These are phyloP conservation scores for Morpho deidamia DNA, from an alignment of 2,888 invertebrate species.

Conservation along the genomic window DNA sequence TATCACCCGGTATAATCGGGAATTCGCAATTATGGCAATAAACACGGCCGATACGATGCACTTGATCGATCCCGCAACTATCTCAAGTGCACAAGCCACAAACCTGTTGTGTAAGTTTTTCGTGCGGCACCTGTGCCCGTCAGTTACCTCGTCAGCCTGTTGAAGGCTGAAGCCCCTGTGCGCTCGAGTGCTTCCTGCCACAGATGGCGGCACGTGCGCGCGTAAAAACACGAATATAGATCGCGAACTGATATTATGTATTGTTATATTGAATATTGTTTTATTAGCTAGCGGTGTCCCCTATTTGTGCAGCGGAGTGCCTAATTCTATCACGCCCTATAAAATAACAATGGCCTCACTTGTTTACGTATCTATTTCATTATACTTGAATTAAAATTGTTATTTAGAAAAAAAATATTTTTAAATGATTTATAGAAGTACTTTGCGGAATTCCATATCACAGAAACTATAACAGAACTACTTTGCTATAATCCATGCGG, in stretches of 20 bases:
- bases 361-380: too few species aligned
- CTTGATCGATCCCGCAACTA: slow-evolving; percentile 3
- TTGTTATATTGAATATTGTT: slow-evolving; percentile 2
- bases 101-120: slow-evolving; percentile 25
- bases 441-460: too few species aligned
- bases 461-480: too few species aligned
- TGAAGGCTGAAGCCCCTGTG: slow-evolving; percentile 60
- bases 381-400: too few species aligned
- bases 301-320: not conserved
- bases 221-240: slow-evolving; percentile 31
- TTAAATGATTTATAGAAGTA: too few species aligned
- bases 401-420: too few species aligned
- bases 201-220: slow-evolving; percentile 70
- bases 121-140: slow-evolving; percentile 28
- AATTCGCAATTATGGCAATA: slow-evolving; percentile 6
- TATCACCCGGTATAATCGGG: not conserved
- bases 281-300: not conserved
- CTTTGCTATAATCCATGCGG: too few species aligned
- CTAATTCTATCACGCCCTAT: not conserved
- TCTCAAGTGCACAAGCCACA: slow-evolving; percentile 12
- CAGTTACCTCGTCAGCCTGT: slow-evolving; percentile 21
- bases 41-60: slow-evolving; percentile 7
- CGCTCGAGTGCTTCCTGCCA: slow-evolving; percentile 68
- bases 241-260: slow-evolving; percentile 1
- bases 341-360: not conserved